Conservation (phyloP, 2,113 vertebrate genomes). For the Neopipo cinnamomea region DNA sequence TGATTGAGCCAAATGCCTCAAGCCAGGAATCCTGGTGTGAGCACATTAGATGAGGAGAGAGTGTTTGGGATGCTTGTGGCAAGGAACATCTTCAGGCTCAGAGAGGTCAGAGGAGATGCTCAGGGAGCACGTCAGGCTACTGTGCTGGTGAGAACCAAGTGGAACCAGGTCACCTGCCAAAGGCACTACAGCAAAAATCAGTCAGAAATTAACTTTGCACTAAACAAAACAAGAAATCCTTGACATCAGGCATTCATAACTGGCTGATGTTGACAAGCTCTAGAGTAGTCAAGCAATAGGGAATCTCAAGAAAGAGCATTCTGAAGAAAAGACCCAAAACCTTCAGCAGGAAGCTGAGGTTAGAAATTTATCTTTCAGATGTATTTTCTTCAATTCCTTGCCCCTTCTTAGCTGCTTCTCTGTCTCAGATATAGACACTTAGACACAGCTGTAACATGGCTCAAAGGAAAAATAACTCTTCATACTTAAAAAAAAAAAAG, state of each 20-base stretch:
- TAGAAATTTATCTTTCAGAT: neutral
- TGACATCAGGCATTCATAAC: neutral
- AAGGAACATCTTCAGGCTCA: neutral
- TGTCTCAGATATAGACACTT: neutral
- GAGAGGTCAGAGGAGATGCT: neutral
- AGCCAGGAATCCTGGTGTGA: neutral
- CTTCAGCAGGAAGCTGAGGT: neutral
- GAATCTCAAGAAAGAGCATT: neutral
- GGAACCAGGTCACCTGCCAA: neutral
- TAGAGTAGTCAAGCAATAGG: neutral
- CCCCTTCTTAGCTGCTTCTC: neutral
- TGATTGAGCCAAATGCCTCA: slow-evolving; percentile 15
- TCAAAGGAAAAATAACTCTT: neutral
- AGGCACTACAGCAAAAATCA: neutral
- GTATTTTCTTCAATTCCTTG: neutral
- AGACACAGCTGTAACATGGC: neutral
- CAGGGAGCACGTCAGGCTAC: neutral
- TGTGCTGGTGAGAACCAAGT: neutral
- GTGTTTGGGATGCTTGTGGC: neutral
- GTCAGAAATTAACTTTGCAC: neutral
- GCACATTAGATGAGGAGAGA: neutral
- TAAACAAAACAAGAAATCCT: neutral
- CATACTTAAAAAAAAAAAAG: neutral
- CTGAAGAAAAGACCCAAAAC: neutral
- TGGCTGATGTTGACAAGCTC: neutral